Evolutionary conservation across 2,888 invertebrate genomes (phyloP).

Genomic region (Rhopalosiphum nymphaeae): DNA sequence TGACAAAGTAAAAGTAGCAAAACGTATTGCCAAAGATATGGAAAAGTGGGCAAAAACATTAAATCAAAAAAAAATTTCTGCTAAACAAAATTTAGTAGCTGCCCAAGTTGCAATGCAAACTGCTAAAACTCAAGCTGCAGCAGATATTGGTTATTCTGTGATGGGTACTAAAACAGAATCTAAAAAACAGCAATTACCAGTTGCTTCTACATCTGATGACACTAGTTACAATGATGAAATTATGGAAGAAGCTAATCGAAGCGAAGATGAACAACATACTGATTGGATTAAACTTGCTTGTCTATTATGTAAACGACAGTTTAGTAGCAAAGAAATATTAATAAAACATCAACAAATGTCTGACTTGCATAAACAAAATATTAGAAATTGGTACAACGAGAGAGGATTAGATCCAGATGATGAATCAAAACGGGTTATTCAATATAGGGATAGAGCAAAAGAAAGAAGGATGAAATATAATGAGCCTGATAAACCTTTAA

Average conservation of each 20-base stretch:
- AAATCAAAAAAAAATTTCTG: conserved; percentile 91
- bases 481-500: conserved; percentile 84
- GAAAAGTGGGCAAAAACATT: conserved; percentile 96
- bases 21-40: conserved; percentile 97
- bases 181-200: conserved; percentile 45
- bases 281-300: conserved; percentile 94
- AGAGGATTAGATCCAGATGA: conserved; percentile 72
- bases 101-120: conserved; percentile 72
- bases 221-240: conserved; percentile 74
- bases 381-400: conserved; percentile 74
- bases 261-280: conserved; percentile 73
- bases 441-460: conserved; percentile 95
- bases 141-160: conserved; percentile 94
- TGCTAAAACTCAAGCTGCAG: conserved; percentile 71
- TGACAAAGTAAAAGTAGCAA: conserved; percentile 96
- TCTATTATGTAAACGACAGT: conserved; percentile 93
- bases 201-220: conserved; percentile 61
- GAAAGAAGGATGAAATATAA: conserved; percentile 95
- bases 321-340: conserved; percentile 89
- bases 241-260: conserved; percentile 79
- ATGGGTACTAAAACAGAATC: conserved; percentile 80
- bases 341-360: conserved; percentile 93
- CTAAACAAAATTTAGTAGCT: conserved; percentile 69
- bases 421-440: conserved; percentile 71
- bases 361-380: conserved; percentile 92